Percentiles rank a stretch among this genome's conserved stretches.
These are phyloP conservation scores for Dascillus cervinus DNA, from an alignment of 2,888 invertebrate genomes.

Conservation along the genomic window DNA sequence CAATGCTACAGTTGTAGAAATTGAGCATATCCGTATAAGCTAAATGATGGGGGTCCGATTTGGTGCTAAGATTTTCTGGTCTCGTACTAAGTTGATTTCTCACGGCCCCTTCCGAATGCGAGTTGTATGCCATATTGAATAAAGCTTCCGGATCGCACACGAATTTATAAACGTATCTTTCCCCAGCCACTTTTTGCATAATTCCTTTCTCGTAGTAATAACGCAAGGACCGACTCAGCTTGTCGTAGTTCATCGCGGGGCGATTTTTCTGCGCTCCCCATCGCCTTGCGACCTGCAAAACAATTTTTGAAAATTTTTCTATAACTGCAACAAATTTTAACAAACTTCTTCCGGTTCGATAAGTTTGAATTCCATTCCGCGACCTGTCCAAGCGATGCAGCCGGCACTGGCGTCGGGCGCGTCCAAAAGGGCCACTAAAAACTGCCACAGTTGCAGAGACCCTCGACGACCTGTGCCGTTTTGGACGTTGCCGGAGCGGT, in stretches of 20 bases:
- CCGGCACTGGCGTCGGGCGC: constrained; percentile 61
- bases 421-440: constrained; percentile 74
- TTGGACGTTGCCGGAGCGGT: constrained; percentile 22
- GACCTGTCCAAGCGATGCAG: constrained; percentile 90
- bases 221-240: constrained; percentile 84
- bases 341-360: constrained; percentile 88
- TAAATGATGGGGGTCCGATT: constrained; percentile 36
- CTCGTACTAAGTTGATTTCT: constrained; percentile 26
- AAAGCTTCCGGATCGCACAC: constrained; percentile 91
- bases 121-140: constrained; percentile 72
- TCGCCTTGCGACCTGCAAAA: constrained; percentile 73
- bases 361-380: constrained; percentile 92
- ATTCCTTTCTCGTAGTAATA: constrained; percentile 98
- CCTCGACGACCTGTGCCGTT: constrained; percentile 53
- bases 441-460: constrained; percentile 91
- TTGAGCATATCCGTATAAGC: constrained; percentile 43
- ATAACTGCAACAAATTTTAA: constrained; percentile 4
- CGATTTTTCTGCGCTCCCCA: constrained; percentile 97
- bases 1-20: constrained; percentile 40
- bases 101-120: constrained; percentile 24
- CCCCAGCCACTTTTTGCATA: constrained; percentile 95
- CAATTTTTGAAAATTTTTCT: neutral
- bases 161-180: constrained; percentile 94
- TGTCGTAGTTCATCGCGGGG: constrained; percentile 97
- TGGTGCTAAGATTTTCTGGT: constrained; percentile 34